Evolutionary conservation across 23 tunicate genomes (phyloP).

Genomic region (Clavelina lepadiformis): DNA sequence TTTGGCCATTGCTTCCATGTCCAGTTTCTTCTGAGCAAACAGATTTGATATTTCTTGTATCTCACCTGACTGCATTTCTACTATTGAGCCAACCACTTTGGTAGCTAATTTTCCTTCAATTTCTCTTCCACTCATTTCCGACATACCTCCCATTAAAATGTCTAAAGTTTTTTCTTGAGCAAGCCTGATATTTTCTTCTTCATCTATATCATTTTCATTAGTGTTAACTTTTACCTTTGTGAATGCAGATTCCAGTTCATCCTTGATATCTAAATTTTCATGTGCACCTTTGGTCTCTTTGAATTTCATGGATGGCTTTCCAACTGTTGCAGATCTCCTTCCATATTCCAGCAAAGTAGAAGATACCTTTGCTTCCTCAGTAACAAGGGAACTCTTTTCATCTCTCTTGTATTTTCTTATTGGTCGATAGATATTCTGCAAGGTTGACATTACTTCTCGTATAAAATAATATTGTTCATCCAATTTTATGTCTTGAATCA

Average conservation of each 20-base stretch:
- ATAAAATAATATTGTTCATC: slow-evolving; percentile 16
- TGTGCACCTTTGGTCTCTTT: slow-evolving; percentile 5
- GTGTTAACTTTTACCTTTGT: slow-evolving; percentile 31
- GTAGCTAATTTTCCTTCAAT: slow-evolving; percentile 87
- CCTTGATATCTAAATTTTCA: neutral
- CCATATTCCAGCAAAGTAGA: slow-evolving; percentile 91
- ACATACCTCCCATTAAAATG: slow-evolving; percentile 82
- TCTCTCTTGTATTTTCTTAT: slow-evolving; percentile 68
- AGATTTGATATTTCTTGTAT: slow-evolving; percentile 57
- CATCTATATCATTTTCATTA: slow-evolving; percentile 35
- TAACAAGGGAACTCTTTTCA: slow-evolving; percentile 30
- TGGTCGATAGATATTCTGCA: slow-evolving; percentile 43
- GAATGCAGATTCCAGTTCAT: slow-evolving; percentile 49
- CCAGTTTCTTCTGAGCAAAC: slow-evolving; percentile 67
- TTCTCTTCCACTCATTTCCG: slow-evolving; percentile 82
- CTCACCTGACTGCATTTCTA: slow-evolving; percentile 90
- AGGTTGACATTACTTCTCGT: slow-evolving; percentile 26
- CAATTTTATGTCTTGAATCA: slow-evolving; percentile 36
- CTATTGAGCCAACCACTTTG: slow-evolving; percentile 76
- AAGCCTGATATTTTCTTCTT: slow-evolving; percentile 65
- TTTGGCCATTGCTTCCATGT: slow-evolving; percentile 14
- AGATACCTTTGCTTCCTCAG: slow-evolving; percentile 82
- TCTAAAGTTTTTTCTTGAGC: slow-evolving; percentile 74
- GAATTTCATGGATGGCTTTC: slow-evolving; percentile 8
- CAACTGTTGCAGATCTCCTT: slow-evolving; percentile 31